A percentile compares a stretch with the other conserved stretches of the same genome.
Evolutionary conservation across 2,113 vertebrate species (phyloP).

Genomic region (Enhydra lutris): DNA sequence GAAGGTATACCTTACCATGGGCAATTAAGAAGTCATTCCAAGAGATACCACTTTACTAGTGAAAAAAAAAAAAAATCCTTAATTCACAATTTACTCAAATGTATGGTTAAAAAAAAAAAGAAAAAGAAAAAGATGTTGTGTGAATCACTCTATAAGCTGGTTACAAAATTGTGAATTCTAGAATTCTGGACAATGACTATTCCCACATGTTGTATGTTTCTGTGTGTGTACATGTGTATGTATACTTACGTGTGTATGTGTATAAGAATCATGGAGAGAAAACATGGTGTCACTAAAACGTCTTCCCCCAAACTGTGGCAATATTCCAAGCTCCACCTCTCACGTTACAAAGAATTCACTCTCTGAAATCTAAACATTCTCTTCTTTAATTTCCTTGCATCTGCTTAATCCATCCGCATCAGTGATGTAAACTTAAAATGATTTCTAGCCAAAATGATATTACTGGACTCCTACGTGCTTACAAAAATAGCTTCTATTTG

Average conservation of each 20-base stretch:
- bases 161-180: slow-evolving; percentile 29
- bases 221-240: neutral
- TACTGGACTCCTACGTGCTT: neutral
- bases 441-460: neutral
- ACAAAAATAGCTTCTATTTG: slow-evolving; percentile 16
- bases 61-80: neutral
- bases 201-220: neutral
- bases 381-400: neutral
- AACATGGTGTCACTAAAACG: fast-evolving
- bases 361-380: neutral
- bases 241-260: neutral
- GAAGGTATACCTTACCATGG: neutral
- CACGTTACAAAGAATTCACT: fast-evolving
- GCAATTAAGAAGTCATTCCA: slow-evolving; percentile 17
- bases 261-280: neutral
- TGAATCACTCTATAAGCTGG: neutral
- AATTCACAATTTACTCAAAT: slow-evolving; percentile 20
- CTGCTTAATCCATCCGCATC: neutral
- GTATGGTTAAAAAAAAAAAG: neutral
- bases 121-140: neutral
- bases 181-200: neutral
- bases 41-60: neutral
- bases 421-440: neutral
- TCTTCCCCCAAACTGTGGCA: neutral
- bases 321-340: neutral